phyloP scores from a whole-genome alignment of 1,140 invertebrate species.

The Macrobrachium nipponense region DNA sequence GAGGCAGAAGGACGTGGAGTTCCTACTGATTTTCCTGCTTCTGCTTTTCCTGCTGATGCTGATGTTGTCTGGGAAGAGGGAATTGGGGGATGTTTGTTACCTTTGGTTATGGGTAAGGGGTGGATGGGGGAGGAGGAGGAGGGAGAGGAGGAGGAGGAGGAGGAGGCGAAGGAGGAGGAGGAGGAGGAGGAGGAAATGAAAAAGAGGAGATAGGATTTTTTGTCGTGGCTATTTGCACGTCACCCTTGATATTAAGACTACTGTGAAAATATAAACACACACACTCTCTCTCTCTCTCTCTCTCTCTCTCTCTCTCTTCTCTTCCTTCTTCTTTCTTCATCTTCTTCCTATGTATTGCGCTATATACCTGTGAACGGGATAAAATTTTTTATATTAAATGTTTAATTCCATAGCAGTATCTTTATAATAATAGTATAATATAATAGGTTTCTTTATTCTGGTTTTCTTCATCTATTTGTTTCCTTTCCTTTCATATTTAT shows the following conservation, averaged over 20 bases:
- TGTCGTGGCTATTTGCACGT: neutral
- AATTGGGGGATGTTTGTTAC: neutral
- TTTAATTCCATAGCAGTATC: no score
- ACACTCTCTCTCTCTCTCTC: no score
- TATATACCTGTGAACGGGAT: neutral
- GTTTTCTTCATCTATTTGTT: constrained; percentile 9
- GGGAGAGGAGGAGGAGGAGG: neutral
- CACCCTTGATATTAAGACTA: neutral
- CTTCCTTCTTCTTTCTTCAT: neutral
- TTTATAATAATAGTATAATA: no score
- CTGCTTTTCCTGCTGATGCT: neutral
- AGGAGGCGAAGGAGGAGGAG: neutral
- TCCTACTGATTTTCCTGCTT: neutral
- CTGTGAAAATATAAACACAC: neutral
- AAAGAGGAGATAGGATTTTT: neutral
- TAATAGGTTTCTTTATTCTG: neutral
- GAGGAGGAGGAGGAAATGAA: neutral
- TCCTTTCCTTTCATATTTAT: neutral
- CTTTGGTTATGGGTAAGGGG: neutral
- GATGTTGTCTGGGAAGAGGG: neutral
- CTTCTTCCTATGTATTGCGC: neutral
- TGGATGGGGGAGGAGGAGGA: neutral
- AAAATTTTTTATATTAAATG: neutral
- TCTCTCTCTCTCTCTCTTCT: neutral
- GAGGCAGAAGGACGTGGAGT: no score